Evolutionary conservation across 2,888 invertebrate species (phyloP), one percentile per base, ranked within the genome.

Genomic region (Agrypnus murinus): DNA sequence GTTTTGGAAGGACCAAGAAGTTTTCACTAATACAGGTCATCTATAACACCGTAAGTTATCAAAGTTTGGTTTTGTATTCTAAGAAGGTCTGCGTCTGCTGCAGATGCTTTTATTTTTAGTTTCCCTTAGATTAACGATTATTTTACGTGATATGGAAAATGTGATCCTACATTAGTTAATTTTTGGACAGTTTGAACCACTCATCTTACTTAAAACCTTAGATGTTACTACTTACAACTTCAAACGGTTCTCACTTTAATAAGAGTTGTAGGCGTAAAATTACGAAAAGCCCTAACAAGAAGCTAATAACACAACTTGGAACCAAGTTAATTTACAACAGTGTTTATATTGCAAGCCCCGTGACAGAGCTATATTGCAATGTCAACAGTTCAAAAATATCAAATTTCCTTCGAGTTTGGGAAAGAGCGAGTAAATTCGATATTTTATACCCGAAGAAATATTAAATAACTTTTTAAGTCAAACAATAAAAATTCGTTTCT

Each of bases 381-480:
- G 65, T 65, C 58, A 65, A 65, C 57, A 65, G 58, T 38, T 45
- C 64, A 64, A 50, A 58, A 65, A 43, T 46, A 58, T 65, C 65
- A 46, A n/a, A 65, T 65, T 65, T 65, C 58, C 55, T 55, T 40
- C 40, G 17, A 50, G 38, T 50, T 40, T n/a, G 14, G 53, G 14
- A 64, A 57, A 57, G 34, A 32, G 43, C 48, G 17, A 25, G 46
- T 38, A 58, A 65, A 65, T 65, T 65, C 58, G 46, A 46, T 57
- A 58, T 48, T 58, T 34, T 65, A 46, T 8, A 36, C 38, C 25
- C 36, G 12, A 25, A 57, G 65, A 57, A 48, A 65, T 65, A 65
- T 65, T 17, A 58, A 65, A 58, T 58, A 65, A 58, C 57, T 65
- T 65, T 65, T 65, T 65, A 65, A 58, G 46, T 58, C 25, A 65